A percentile compares a stretch with the other conserved stretches of the same genome.
These are phyloP conservation scores for Bombus superbus DNA, from an alignment of 1,140 invertebrate genomes.

Conservation along the genomic window DNA sequence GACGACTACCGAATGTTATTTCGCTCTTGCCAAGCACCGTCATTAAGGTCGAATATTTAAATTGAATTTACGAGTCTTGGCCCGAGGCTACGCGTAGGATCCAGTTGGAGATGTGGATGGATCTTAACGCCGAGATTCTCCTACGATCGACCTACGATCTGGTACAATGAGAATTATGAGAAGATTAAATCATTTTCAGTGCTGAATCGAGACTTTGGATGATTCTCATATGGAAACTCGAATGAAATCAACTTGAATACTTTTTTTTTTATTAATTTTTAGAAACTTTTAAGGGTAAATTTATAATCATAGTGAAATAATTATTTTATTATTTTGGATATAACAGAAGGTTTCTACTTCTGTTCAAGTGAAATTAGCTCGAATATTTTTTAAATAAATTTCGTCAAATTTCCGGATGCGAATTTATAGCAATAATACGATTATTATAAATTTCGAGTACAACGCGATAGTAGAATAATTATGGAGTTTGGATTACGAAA, in stretches of 20 bases:
- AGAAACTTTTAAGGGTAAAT: not conserved
- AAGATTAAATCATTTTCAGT: not conserved
- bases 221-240: not conserved
- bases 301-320: not conserved
- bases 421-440: no score
- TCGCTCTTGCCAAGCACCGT: slow-evolving; percentile 67
- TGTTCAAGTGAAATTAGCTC: not conserved
- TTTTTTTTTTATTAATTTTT: not conserved
- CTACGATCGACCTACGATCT: slow-evolving; percentile 16
- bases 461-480: no score
- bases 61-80: slow-evolving; percentile 79
- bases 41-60: slow-evolving; percentile 82
- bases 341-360: no score
- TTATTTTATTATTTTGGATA: no score
- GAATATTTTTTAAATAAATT: not conserved
- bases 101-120: not conserved
- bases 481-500: no score
- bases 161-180: not conserved
- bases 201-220: not conserved
- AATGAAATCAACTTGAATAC: not conserved
- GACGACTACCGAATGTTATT: slow-evolving; percentile 69
- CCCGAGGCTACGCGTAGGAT: slow-evolving; percentile 61
- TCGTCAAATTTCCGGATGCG: not conserved
- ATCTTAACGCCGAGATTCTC: slow-evolving; percentile 2
- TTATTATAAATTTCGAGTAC: no score